A percentile compares a stretch with the other conserved stretches of the same genome.
phyloP scores from a whole-genome alignment of 2,888 invertebrate genomes.

The Cepaea hortensis region DNA sequence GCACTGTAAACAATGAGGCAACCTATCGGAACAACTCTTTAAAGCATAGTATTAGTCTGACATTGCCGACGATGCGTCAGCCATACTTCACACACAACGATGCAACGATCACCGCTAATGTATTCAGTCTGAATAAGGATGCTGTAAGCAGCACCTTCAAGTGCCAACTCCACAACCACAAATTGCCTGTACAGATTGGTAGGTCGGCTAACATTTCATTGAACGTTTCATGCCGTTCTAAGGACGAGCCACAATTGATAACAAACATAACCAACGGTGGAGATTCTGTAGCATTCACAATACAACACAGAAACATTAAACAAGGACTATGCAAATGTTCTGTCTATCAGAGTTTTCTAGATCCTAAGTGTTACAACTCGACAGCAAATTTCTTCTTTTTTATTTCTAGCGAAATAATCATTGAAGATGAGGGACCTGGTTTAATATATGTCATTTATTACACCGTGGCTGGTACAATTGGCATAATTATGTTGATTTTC shows the following conservation, averaged over 20 bases:
- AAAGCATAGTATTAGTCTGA: no score
- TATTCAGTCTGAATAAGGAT: no score
- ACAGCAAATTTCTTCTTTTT: background rate
- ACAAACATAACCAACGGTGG: background rate
- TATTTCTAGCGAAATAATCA: background rate
- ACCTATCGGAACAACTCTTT: no score
- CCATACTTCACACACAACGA: background rate
- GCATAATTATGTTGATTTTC: background rate
- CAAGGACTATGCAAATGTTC: background rate
- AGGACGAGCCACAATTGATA: background rate
- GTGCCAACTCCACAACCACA: background rate
- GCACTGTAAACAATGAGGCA: background rate
- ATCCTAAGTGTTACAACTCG: background rate
- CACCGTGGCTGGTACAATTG: constrained; percentile 7
- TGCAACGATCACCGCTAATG: background rate
- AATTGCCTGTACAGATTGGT: no score
- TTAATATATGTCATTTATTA: background rate
- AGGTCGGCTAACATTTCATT: background rate
- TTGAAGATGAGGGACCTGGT: background rate
- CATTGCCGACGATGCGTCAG: background rate
- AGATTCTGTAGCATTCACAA: background rate
- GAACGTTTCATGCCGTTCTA: background rate
- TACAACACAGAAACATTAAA: background rate
- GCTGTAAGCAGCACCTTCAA: background rate
- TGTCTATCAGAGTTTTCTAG: background rate